phyloP scores from a whole-genome alignment of 2,888 invertebrate species.

The Sylvicola fuscatus region DNA sequence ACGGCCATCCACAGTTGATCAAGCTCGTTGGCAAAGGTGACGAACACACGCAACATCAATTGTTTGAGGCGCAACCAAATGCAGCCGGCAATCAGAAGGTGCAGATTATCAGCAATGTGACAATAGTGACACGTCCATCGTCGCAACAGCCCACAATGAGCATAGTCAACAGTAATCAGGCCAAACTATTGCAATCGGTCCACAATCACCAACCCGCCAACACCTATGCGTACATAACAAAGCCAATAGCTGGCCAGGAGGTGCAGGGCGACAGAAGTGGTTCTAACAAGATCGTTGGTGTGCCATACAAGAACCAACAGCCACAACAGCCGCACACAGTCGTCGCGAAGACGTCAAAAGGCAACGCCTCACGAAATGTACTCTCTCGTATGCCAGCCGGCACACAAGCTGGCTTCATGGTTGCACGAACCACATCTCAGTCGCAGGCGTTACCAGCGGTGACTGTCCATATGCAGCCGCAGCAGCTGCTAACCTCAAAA shows the following conservation, averaged over 20 bases:
- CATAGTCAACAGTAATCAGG: conserved; percentile 10
- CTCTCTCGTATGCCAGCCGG: no score
- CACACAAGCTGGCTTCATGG: no score
- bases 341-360: background rate
- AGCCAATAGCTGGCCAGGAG: background rate
- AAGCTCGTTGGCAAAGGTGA: conserved; percentile 2
- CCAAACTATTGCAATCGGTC: conserved; percentile 12
- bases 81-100: conserved; percentile 15
- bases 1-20: no score
- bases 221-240: background rate
- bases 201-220: conserved; percentile 3
- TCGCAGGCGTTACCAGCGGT: no score
- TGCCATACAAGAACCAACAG: background rate
- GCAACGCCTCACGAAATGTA: no score
- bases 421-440: no score
- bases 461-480: no score
- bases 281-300: no score
- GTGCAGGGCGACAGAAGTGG: no score
- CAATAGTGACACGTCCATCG: conserved; percentile 17
- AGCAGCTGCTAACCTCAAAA: no score
- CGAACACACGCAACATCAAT: background rate
- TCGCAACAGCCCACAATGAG: conserved; percentile 14
- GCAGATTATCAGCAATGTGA: conserved; percentile 20
- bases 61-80: conserved; percentile 5
- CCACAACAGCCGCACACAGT: background rate